Conservation (phyloP, 2,113 vertebrate species). For the Chaetops frenatus region DNA sequence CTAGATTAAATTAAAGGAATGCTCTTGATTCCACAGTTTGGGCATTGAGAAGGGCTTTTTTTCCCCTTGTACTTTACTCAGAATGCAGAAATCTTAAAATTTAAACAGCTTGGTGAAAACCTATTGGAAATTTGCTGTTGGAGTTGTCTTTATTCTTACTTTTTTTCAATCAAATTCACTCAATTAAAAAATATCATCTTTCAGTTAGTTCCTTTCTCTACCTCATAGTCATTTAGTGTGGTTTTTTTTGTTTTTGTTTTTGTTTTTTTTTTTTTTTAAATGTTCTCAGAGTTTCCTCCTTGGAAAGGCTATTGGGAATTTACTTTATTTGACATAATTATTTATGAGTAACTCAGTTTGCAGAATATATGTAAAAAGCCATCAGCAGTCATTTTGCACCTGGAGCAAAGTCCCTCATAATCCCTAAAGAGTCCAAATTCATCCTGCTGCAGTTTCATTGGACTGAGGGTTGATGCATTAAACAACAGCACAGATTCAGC, state of each 20-base stretch:
- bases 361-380: background rate
- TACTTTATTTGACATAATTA: background rate
- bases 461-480: background rate
- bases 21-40: background rate
- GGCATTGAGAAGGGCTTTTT: background rate
- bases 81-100: background rate
- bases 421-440: background rate
- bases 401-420: background rate
- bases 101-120: background rate
- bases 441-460: background rate
- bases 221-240: fast-evolving
- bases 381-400: background rate
- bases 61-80: background rate
- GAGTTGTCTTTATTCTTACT: background rate
- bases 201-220: background rate
- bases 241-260: no score
- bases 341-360: background rate
- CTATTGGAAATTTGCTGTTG: background rate
- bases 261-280: background rate
- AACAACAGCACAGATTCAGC: background rate
- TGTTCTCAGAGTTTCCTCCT: background rate
- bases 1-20: background rate
- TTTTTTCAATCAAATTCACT: background rate
- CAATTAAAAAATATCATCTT: fast-evolving
- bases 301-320: background rate